Conservation (phyloP, 2,888 invertebrate species). For the Empis stercorea region DNA sequence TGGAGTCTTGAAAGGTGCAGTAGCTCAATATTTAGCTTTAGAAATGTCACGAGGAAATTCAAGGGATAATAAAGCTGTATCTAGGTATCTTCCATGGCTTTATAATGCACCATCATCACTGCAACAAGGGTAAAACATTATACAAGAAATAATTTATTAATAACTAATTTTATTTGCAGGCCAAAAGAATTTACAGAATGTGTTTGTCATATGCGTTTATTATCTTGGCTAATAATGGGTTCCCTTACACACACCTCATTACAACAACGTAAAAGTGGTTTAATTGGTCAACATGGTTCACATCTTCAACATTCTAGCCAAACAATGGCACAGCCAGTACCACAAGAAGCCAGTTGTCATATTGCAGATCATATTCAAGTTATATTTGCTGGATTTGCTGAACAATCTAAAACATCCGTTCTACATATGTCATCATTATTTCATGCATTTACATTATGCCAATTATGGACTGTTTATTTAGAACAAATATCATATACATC, state of each 20-base stretch:
- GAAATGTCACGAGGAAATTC: conserved; percentile 84
- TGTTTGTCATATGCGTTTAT: conserved; percentile 81
- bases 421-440: conserved; percentile 93
- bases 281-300: conserved; percentile 1
- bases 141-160: background rate
- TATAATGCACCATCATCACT: conserved; percentile 65
- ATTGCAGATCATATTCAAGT: conserved; percentile 94
- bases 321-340: conserved; percentile 67
- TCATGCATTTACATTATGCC: conserved; percentile 94
- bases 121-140: conserved; percentile 61
- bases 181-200: conserved; percentile 92
- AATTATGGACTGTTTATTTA: conserved; percentile 97
- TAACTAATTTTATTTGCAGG: conserved; percentile 36
- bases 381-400: conserved; percentile 93
- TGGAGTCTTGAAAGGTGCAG: conserved; percentile 88
- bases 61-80: conserved; percentile 68
- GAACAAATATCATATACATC: conserved; percentile 67
- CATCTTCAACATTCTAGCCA: conserved; percentile 28
- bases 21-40: conserved; percentile 84
- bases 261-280: conserved; percentile 18
- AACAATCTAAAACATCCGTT: conserved; percentile 83
- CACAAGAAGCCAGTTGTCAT: conserved; percentile 90
- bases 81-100: conserved; percentile 81
- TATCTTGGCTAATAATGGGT: conserved; percentile 93
- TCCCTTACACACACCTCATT: conserved; percentile 81